phyloP scores from a whole-genome alignment of 1,140 invertebrate genomes.

The Mya arenaria region DNA sequence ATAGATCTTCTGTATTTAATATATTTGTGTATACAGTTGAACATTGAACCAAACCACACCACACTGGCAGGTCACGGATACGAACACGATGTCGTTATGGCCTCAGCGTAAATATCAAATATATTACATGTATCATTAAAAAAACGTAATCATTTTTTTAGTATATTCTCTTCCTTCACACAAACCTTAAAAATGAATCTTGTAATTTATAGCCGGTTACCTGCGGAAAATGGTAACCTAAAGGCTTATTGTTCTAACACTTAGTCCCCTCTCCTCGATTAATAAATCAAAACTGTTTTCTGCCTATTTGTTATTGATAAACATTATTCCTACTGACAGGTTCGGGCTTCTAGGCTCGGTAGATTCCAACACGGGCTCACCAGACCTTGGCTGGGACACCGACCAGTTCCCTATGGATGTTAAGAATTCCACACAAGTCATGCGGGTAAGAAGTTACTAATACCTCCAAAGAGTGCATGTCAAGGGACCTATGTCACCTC shows the following conservation, averaged over 20 bases:
- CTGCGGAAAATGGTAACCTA: no score
- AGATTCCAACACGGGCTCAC: constrained; percentile 82
- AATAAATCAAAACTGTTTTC: no score
- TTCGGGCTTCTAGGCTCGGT: constrained; percentile 83
- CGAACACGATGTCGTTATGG: constrained; percentile 82
- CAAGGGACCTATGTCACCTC: no score
- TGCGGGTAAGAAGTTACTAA: constrained; percentile 85
- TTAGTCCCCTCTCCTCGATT: no score
- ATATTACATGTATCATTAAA: no score
- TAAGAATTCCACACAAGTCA: constrained; percentile 82
- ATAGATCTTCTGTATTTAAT: background rate
- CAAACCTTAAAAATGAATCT: no score
- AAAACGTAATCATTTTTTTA: no score
- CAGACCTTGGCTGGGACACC: constrained; percentile 83
- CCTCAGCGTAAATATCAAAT: constrained; percentile 82
- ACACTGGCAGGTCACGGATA: constrained; percentile 82
- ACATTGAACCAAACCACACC: constrained; percentile 85
- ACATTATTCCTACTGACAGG: constrained; percentile 63
- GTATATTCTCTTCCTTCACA: no score
- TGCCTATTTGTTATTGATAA: no score
- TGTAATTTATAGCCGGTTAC: no score
- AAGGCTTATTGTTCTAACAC: no score
- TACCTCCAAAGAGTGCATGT: no score
- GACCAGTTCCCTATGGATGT: constrained; percentile 83
- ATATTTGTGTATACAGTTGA: constrained; percentile 79